Conservation (phyloP, 2,113 vertebrate genomes). For the Jacana jacana region DNA sequence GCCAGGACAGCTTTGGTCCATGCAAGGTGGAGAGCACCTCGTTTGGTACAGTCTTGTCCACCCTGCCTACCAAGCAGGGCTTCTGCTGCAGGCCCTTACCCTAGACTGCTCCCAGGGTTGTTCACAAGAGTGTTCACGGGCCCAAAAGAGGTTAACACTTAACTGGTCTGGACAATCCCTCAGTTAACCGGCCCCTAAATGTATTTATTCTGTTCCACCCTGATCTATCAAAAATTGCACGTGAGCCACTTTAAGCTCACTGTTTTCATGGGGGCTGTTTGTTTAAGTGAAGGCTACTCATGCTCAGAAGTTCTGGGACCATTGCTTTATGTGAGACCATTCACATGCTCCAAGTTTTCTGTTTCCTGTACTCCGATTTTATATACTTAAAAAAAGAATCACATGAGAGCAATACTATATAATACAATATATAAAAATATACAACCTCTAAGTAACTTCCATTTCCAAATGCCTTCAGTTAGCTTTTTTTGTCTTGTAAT, state of each 20-base stretch:
- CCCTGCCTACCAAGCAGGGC: background rate
- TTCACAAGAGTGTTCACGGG: background rate
- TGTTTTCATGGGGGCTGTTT: background rate
- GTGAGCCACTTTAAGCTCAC: background rate
- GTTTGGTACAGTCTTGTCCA: fast-evolving
- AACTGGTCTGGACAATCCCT: background rate
- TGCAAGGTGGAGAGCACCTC: fast-evolving
- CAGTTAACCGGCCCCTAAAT: background rate
- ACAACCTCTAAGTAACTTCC: background rate
- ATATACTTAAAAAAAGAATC: background rate
- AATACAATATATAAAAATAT: background rate
- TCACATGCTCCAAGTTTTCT: background rate
- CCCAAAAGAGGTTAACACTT: background rate
- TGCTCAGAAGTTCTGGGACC: background rate
- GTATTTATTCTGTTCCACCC: background rate
- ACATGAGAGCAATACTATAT: background rate
- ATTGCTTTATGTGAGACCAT: background rate
- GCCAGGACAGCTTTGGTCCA: background rate
- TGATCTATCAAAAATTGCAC: background rate
- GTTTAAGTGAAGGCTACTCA: background rate
- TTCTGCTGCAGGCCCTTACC: background rate
- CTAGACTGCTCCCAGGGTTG: background rate
- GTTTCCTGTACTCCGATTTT: background rate
- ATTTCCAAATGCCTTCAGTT: background rate
- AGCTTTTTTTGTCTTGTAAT: background rate